phyloP scores from a whole-genome alignment of 1,140 invertebrate genomes.

The Manduca sexta region DNA sequence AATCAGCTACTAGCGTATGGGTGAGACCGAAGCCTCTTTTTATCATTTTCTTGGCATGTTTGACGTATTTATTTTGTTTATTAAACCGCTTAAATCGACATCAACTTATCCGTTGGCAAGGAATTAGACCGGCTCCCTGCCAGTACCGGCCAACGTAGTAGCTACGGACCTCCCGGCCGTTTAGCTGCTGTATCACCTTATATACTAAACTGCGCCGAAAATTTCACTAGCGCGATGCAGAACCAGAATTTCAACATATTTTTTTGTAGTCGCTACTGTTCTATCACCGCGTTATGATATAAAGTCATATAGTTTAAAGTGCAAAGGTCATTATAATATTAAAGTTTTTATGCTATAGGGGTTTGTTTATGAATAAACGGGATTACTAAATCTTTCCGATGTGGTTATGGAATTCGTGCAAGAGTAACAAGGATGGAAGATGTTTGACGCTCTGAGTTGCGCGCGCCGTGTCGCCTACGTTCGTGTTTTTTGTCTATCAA shows the following conservation, averaged over 20 bases:
- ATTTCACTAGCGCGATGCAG: conserved; percentile 46
- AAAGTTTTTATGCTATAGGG: too few species aligned
- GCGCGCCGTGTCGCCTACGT: too few species aligned
- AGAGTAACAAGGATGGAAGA: conserved; percentile 26
- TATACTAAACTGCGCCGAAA: conserved; percentile 26
- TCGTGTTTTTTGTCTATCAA: too few species aligned
- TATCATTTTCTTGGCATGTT: conserved; percentile 63
- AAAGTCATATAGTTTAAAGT: too few species aligned
- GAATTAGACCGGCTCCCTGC: conserved; percentile 45
- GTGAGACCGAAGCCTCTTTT: conserved; percentile 52
- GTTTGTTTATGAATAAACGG: background rate
- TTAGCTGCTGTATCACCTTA: conserved; percentile 2
- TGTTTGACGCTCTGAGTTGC: too few species aligned
- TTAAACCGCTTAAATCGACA: conserved; percentile 45
- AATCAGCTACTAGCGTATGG: conserved; percentile 57
- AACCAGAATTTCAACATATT: conserved; percentile 6
- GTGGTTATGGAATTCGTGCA: conserved; percentile 12
- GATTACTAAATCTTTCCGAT: too few species aligned
- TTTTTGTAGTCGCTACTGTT: too few species aligned
- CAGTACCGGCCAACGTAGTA: conserved; percentile 54
- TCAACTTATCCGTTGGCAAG: conserved; percentile 51
- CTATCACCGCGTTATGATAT: too few species aligned
- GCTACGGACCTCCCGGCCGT: conserved; percentile 49
- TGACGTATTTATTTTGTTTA: conserved; percentile 45
- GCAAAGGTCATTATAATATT: too few species aligned